Percentiles rank a stretch among this genome's conserved stretches.
These are phyloP conservation scores for Hesperophylax magnus DNA, from an alignment of 1,140 invertebrate species.

Conservation along the genomic window DNA sequence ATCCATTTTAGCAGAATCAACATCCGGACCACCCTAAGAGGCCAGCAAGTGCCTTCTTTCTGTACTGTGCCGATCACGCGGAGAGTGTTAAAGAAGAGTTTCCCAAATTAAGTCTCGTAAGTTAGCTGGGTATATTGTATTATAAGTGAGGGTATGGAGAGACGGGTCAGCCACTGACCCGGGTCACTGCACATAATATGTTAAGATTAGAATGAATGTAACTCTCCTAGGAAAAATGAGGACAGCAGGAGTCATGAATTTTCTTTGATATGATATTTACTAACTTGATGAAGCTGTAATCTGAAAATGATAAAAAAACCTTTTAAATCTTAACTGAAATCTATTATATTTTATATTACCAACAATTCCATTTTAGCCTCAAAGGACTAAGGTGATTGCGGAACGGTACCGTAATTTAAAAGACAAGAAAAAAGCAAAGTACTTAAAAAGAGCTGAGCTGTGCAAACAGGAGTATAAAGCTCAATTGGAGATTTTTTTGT, in stretches of 20 bases:
- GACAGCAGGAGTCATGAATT: too few relatives aligned
- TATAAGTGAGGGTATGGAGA: too few relatives aligned
- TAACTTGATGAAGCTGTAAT: too few relatives aligned
- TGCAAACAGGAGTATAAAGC: conserved; percentile 62
- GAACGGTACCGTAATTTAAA: conserved; percentile 65
- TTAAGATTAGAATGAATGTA: too few relatives aligned
- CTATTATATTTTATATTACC: neutral
- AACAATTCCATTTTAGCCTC: conserved; percentile 27
- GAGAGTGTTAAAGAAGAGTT: neutral
- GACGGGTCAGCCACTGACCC: too few relatives aligned
- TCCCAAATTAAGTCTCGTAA: conserved; percentile 4
- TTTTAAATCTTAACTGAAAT: too few relatives aligned
- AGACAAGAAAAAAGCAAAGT: conserved; percentile 66
- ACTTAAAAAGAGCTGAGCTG: conserved; percentile 61
- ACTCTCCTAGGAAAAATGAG: too few relatives aligned
- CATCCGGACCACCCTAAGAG: conserved; percentile 71
- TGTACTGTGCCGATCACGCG: conserved; percentile 45
- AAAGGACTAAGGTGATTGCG: conserved; percentile 9
- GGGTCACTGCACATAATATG: too few relatives aligned
- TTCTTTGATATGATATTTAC: too few relatives aligned
- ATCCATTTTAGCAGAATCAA: conserved; percentile 58
- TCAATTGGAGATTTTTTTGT: conserved; percentile 65
- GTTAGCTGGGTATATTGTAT: neutral
- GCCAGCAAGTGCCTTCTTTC: conserved; percentile 68
- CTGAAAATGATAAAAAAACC: too few relatives aligned